Evolutionary conservation across 2,797 vertebrate genomes (phyloP), one percentile per base, ranked within the genome.

Genomic region (Coluber constrictor): DNA sequence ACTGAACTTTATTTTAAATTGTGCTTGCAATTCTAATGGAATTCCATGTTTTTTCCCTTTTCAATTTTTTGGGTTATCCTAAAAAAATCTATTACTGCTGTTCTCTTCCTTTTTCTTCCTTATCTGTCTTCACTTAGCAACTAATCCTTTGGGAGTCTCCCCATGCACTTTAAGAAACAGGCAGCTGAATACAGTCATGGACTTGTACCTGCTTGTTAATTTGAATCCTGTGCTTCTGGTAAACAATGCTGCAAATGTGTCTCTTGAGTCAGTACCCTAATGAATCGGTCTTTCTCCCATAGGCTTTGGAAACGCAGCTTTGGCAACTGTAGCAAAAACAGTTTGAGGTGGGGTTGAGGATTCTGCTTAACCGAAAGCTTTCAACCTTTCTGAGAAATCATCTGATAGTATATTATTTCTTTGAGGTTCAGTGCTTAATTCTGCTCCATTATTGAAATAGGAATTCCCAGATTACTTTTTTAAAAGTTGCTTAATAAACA

Each of bases 321-420:
- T 98, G 98, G 98, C 98, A 98, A 98, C 97, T 94, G 98, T 98
- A 97, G 97, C 98, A 97, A 98, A 97, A 98, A 98, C 94, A 93
- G 94, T 94, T 96, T 95, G 92, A 56, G 37, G 55, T 18, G 37
- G 54, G 83, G 93, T 95, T 96, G 94, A 89, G 94, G 23, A n/a
- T 74, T 55, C 91, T 94, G 87, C 87, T 95, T 96, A 96, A 94
- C 87, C 37, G 61, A 87, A 95, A 51, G 56, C 93, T 95, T 92
- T 94, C 93, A 94, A 94, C 94, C 91, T 91, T 94, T 95, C 90
- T 96, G 94, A 96, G 94, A 94, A 96, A 93, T 89, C 8, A 90
- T 94, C 93, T 92, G 60, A 66, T 96, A 92, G 60, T 93, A 92
- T 93, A 92, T 94, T 95, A 55, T 90, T 87, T 37, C 16, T 59